phyloP scores from a whole-genome alignment of 2,113 vertebrate genomes.

The Benitochromis conjunctus region DNA sequence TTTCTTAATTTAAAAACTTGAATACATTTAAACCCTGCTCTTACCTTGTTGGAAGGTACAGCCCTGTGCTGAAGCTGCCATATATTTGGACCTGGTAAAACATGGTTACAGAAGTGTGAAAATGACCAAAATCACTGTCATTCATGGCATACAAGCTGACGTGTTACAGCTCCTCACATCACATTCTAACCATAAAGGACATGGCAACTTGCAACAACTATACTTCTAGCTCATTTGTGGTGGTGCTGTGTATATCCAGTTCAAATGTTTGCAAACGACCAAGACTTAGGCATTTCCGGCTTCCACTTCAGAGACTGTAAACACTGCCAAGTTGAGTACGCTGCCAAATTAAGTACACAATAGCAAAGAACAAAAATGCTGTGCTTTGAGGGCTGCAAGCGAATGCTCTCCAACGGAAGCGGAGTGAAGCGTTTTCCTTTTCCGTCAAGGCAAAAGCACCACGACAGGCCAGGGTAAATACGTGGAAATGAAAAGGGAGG shows the following conservation, averaged over 20 bases:
- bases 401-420: slow-evolving; percentile 35
- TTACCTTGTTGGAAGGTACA: slow-evolving; percentile 98
- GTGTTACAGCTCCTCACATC: background rate
- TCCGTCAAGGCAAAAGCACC: slow-evolving; percentile 17
- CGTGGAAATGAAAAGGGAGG: slow-evolving; percentile 45
- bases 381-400: background rate
- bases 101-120: background rate
- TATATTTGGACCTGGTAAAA: slow-evolving; percentile 91
- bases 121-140: background rate
- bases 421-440: slow-evolving; percentile 36
- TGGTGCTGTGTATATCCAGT: slow-evolving; percentile 7
- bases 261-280: slow-evolving; percentile 18
- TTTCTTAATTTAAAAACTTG: background rate
- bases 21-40: background rate
- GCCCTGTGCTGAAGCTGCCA: slow-evolving; percentile 97
- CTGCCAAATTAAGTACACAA: slow-evolving; percentile 46
- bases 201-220: background rate
- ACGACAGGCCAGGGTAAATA: slow-evolving; percentile 44
- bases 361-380: background rate
- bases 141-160: background rate
- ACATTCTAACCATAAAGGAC: background rate
- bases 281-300: slow-evolving; percentile 29
- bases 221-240: background rate
- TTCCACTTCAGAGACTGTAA: slow-evolving; percentile 3
- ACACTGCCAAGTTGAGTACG: slow-evolving; percentile 14